A percentile compares a stretch with the other conserved stretches of the same genome.
Conservation (phyloP, 1,140 invertebrate genomes). For the Microplitis mediator region DNA sequence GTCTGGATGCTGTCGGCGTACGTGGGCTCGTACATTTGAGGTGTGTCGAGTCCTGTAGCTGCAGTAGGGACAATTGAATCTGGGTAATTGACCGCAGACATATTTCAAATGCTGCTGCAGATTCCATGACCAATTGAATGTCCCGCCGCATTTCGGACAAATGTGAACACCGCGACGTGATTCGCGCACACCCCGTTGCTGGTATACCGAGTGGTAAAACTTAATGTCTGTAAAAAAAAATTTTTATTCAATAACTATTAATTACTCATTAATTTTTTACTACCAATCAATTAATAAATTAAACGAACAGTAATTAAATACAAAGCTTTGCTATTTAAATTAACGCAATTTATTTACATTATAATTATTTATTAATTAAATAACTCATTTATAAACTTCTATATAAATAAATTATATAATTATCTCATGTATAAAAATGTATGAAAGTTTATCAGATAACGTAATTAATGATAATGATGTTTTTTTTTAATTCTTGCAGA, state of each 20-base stretch:
- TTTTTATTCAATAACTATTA: too few relatives aligned
- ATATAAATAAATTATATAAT: too few relatives aligned
- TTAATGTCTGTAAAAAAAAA: background rate
- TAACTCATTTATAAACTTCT: too few relatives aligned
- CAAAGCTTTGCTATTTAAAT: too few relatives aligned
- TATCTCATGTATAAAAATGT: too few relatives aligned
- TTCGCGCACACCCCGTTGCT: background rate
- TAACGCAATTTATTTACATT: too few relatives aligned
- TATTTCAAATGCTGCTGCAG: constrained; percentile 61
- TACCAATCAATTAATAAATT: background rate
- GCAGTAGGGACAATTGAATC: constrained; percentile 40
- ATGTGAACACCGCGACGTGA: constrained; percentile 20
- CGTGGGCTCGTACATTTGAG: constrained; percentile 33
- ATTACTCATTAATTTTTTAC: background rate
- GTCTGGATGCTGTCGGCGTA: constrained; percentile 57
- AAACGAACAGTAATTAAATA: background rate
- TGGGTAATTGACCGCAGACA: constrained; percentile 62
- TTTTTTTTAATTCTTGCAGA: background rate
- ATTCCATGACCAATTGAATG: constrained; percentile 26
- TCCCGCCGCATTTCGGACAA: constrained; percentile 56
- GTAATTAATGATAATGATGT: too few relatives aligned
- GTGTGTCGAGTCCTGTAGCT: constrained; percentile 31
- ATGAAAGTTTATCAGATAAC: too few relatives aligned
- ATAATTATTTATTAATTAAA: too few relatives aligned
- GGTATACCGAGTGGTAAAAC: background rate